Percentiles rank a stretch among this genome's conserved stretches.
Evolutionary conservation across 2,888 invertebrate species (phyloP).

Genomic region (Scaptomyza reducta): DNA sequence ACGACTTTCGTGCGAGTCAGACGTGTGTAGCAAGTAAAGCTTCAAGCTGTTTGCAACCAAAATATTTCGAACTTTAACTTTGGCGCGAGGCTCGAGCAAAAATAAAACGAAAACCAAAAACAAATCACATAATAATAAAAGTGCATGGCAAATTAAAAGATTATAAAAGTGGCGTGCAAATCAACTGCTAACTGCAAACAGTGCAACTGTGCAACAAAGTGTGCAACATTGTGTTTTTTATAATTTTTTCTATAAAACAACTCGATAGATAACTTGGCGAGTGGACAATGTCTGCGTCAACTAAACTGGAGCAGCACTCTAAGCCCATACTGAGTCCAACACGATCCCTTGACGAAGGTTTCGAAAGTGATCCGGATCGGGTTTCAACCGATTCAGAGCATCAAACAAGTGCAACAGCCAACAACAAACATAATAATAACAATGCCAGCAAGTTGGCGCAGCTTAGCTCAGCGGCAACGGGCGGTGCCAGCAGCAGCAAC

Average conservation of each 20-base stretch:
- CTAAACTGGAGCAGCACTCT: slow-evolving; percentile 83
- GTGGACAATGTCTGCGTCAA: slow-evolving; percentile 66
- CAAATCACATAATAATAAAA: slow-evolving; percentile 47
- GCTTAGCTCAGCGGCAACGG: slow-evolving; percentile 83
- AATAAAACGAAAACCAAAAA: slow-evolving; percentile 22
- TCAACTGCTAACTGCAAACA: slow-evolving; percentile 27
- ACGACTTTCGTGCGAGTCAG: slow-evolving; percentile 78
- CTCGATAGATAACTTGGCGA: slow-evolving; percentile 30
- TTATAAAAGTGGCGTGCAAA: slow-evolving; percentile 49
- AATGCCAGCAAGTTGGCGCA: slow-evolving; percentile 82
- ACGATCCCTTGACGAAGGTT: slow-evolving; percentile 84
- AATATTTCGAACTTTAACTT: slow-evolving; percentile 44
- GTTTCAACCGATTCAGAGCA: slow-evolving; percentile 85
- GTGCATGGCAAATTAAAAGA: slow-evolving; percentile 64
- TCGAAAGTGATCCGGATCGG: slow-evolving; percentile 85
- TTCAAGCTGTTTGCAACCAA: slow-evolving; percentile 17
- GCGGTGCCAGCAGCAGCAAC: slow-evolving; percentile 69
- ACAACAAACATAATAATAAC: slow-evolving; percentile 60
- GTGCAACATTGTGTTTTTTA: slow-evolving; percentile 43
- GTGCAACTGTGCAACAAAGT: slow-evolving; percentile 32
- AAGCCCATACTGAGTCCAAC: slow-evolving; percentile 84
- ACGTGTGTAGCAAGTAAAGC: slow-evolving; percentile 54
- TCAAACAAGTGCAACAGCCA: slow-evolving; percentile 78
- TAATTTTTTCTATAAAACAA: slow-evolving; percentile 37
- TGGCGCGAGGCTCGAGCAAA: slow-evolving; percentile 56